Evolutionary conservation across 1,140 invertebrate species (phyloP).

Genomic region (Pseudomyrmex sp.): DNA sequence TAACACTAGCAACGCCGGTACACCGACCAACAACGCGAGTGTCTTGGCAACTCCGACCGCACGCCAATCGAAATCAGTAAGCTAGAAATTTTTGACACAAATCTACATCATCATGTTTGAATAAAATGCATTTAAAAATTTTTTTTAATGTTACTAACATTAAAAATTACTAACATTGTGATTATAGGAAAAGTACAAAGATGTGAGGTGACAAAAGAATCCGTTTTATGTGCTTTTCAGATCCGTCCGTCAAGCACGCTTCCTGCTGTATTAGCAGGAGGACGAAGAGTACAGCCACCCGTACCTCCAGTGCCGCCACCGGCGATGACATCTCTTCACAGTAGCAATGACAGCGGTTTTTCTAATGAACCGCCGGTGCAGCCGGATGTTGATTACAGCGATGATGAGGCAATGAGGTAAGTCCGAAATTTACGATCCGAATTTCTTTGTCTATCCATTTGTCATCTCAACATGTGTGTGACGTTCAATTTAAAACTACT

Average conservation of each 20-base stretch:
- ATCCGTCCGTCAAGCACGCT: constrained; percentile 84
- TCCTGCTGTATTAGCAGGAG: constrained; percentile 81
- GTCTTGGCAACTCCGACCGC: constrained; percentile 76
- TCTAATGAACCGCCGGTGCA: constrained; percentile 95
- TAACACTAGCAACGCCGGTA: constrained; percentile 66
- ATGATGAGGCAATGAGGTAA: constrained; percentile 94
- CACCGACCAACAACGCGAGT: constrained; percentile 78
- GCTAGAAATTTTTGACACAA: not conserved
- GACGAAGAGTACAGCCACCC: constrained; percentile 82
- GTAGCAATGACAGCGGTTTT: constrained; percentile 96
- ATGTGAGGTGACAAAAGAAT: not conserved
- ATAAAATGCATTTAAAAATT: no score
- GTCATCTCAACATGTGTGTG: no score
- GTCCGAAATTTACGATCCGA: constrained; percentile 53
- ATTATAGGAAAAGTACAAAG: not conserved
- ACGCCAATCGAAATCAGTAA: constrained; percentile 78
- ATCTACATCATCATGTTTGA: no score
- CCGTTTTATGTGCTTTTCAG: constrained; percentile 64
- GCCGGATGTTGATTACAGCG: constrained; percentile 95
- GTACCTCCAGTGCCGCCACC: constrained; percentile 85
- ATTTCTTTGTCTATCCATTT: not conserved
- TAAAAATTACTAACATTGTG: no score
- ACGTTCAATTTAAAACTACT: not conserved
- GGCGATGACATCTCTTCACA: constrained; percentile 91
- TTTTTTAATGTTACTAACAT: no score